These are phyloP conservation scores for Eudasyphora cyanicolor DNA, from an alignment of 2,888 invertebrate genomes.

Conservation along the genomic window DNA sequence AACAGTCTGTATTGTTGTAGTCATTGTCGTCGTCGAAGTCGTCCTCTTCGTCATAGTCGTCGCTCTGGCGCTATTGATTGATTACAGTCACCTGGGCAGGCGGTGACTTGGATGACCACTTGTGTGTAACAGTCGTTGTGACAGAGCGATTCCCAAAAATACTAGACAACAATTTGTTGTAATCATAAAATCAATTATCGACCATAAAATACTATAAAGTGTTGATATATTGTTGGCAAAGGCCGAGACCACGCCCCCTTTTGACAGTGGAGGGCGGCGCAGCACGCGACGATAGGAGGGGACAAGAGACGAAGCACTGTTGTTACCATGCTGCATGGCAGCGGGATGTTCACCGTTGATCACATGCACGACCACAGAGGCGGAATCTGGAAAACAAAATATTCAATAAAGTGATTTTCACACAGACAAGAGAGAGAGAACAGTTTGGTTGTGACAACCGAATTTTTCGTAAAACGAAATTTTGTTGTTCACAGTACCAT, in stretches of 20 bases:
- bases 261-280: conserved; percentile 68
- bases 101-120: conserved; percentile 40
- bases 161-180: conserved; percentile 61
- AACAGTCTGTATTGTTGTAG: conserved; percentile 14
- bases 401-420: neutral
- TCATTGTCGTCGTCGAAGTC: no score
- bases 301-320: conserved; percentile 76
- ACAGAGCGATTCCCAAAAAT: conserved; percentile 53
- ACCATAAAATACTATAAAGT: conserved; percentile 48
- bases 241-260: conserved; percentile 55
- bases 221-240: conserved; percentile 62
- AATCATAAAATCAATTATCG: conserved; percentile 54
- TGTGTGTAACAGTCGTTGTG: conserved; percentile 47
- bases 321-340: conserved; percentile 83
- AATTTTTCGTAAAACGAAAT: no score
- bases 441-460: no score
- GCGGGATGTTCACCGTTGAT: conserved; percentile 88
- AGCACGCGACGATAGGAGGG: conserved; percentile 69
- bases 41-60: no score
- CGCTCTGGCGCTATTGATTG: no score
- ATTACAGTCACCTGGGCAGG: conserved; percentile 62
- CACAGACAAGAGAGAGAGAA: no score
- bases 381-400: conserved; percentile 83
- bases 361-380: conserved; percentile 91
- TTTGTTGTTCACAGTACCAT: no score